Base-by-base conservation (phyloP, 2,888 invertebrate species). In the Ormyrus pomaceus region DNA sequence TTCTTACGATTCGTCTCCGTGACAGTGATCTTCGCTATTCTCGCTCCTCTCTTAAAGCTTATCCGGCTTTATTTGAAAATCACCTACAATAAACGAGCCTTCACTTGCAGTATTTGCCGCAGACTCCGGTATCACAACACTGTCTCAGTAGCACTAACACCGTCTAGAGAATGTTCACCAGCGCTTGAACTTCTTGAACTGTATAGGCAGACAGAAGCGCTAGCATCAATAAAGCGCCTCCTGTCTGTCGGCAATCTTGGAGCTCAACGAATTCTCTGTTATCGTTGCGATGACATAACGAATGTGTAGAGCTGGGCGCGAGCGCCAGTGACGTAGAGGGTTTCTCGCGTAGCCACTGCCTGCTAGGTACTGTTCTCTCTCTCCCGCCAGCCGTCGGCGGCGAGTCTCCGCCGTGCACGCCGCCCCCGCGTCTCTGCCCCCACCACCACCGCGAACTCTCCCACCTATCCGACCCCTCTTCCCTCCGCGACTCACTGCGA, bases 341-440 rank as follows among this genome's bases (percentile, higher is more conserved):
- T 83, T 81, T 78, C 84, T 83, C 83, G 83, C 86, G 81, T 82
- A 86, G 85, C 85, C 86, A 86, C 86, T 88, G 89, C 87, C 87
- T 88, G 87, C 85, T 88, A 88, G 88, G 87, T 88, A 89, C 90
- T 90, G 82, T 78, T 76, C 82, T 78, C 82, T 83, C 79, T 76
- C 82, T 78, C 82, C 83, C 83, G 81, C 83, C 83, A 83, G 73
- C 10, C 19, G 34, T n/a, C 62, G 69, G 51, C 62, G 46, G 48
- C 79, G 83, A 83, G 84, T 84, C 84, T 84, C 83, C 84, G 82
- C 83, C 85, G 80, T 91, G 91, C 91, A 91, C 91, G 90, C 89
- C 90, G 90, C 90, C 90, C 91, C 91, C 91, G 80, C 82, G 82
- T 82, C 84, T 80, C 84, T 83, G 83, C 83, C 82, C 34, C 83